A percentile compares a stretch with the other conserved stretches of the same genome.
These are phyloP conservation scores for Hippocampus kuda DNA, from an alignment of 2,797 vertebrate species.

Conservation along the genomic window DNA sequence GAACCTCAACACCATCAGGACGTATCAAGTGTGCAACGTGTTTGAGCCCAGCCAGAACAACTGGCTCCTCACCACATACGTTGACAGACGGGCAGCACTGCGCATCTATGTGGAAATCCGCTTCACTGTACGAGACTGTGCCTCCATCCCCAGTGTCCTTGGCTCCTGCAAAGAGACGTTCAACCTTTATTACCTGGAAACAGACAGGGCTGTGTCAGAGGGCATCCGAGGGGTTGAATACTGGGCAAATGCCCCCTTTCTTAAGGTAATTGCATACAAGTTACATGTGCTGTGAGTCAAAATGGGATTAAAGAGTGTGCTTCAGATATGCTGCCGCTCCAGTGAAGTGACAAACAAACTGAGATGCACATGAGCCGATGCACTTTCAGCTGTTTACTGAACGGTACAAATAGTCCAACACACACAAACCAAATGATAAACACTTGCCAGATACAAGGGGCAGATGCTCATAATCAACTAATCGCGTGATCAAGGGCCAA, in stretches of 20 bases:
- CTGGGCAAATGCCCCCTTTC: constrained; percentile 85
- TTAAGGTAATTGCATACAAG: constrained; percentile 46
- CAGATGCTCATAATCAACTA: too few species aligned
- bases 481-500: too few species aligned
- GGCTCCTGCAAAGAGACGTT: constrained; percentile 99
- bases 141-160: constrained; percentile 92
- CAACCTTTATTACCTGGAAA: constrained; percentile 96
- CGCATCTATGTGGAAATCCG: constrained; percentile 98
- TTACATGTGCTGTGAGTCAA: too few species aligned
- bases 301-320: too few species aligned
- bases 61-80: constrained; percentile 96
- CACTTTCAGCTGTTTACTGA: too few species aligned
- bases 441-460: too few species aligned
- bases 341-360: too few species aligned
- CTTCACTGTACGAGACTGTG: constrained; percentile 95
- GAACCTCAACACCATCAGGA: constrained; percentile 95
- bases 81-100: constrained; percentile 83
- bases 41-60: constrained; percentile 98
- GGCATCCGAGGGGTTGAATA: constrained; percentile 80
- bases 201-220: constrained; percentile 77
- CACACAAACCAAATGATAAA: too few species aligned
- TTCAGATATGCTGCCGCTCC: too few species aligned
- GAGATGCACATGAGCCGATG: too few species aligned
- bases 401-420: too few species aligned
- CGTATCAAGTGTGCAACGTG: constrained; percentile 98